Evolutionary conservation across 2,888 invertebrate species (phyloP), one percentile per base, ranked within the genome.

Genomic region (Sabatieria punctata): DNA sequence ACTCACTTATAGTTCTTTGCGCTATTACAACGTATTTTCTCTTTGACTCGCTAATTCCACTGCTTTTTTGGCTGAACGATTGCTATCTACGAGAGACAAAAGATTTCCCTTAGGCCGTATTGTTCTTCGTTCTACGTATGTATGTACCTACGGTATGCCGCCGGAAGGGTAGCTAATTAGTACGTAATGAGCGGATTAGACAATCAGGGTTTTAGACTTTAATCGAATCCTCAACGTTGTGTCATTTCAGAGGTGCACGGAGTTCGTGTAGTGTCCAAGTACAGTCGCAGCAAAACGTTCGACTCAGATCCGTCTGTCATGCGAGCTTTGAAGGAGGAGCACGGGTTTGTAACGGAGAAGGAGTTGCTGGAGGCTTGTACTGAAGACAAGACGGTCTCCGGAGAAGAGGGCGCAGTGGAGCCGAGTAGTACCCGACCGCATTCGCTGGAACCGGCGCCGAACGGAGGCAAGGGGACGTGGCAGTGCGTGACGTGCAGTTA

Each of bases 171-270:
- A n/a, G n/a, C n/a, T n/a, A n/a, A n/a, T n/a, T n/a, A n/a, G n/a
- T n/a, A n/a, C n/a, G n/a, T n/a, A n/a, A n/a, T n/a, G n/a, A n/a
- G n/a, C n/a, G n/a, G n/a, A n/a, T n/a, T n/a, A n/a, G n/a, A n/a
- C n/a, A n/a, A n/a, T n/a, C n/a, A n/a, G n/a, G n/a, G n/a, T n/a
- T n/a, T n/a, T n/a, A n/a, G n/a, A n/a, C n/a, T n/a, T n/a, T n/a
- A n/a, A n/a, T n/a, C n/a, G n/a, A n/a, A n/a, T n/a, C n/a, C n/a
- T n/a, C n/a, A n/a, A n/a, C n/a, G n/a, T n/a, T n/a, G n/a, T n/a
- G n/a, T 22, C 18, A 24, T 35, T 57, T 13, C 53, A 62, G 61
- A 69, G 51, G 67, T 68, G 25, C 71, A 71, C 54, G 64, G 64
- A 33, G 60, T 64, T 43, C 60, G 64, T 18, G 64, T 64, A 18